Conservation (phyloP, 2,888 invertebrate species). For the Drosophila stalkeri region DNA sequence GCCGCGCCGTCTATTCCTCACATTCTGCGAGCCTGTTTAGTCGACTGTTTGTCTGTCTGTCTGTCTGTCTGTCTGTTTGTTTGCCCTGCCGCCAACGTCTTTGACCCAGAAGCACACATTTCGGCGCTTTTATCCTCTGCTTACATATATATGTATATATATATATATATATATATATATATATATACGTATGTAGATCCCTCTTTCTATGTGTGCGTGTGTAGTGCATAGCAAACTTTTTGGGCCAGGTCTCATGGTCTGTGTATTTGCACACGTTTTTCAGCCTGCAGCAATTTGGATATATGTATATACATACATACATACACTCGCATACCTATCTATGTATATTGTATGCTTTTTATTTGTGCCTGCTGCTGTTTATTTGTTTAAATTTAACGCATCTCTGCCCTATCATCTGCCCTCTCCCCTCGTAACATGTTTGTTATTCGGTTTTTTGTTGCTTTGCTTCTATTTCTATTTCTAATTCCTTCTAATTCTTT, state of each 20-base stretch:
- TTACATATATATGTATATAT: conserved; percentile 26
- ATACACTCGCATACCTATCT: conserved; percentile 15
- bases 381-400: conserved; percentile 80
- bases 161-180: conserved; percentile 11
- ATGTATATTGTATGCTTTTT: conserved; percentile 49
- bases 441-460: conserved; percentile 9
- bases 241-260: conserved; percentile 56
- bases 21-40: conserved; percentile 35
- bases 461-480: conserved; percentile 27
- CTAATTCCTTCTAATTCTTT: conserved; percentile 31
- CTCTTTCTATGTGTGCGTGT: conserved; percentile 1
- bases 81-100: conserved; percentile 66
- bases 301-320: conserved; percentile 9
- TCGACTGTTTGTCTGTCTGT: conserved; percentile 46
- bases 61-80: conserved; percentile 50
- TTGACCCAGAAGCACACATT: conserved; percentile 80
- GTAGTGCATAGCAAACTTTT: conserved; percentile 43
- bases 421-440: conserved; percentile 1
- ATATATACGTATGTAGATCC: neutral
- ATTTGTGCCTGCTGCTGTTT: conserved; percentile 73
- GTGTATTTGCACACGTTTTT: conserved; percentile 59
- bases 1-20: conserved; percentile 48
- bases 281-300: conserved; percentile 58
- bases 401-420: conserved; percentile 19
- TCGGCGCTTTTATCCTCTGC: conserved; percentile 56